Evolutionary conservation across 2,113 vertebrate species (phyloP).

Genomic region (Myrmecobius fasciatus): DNA sequence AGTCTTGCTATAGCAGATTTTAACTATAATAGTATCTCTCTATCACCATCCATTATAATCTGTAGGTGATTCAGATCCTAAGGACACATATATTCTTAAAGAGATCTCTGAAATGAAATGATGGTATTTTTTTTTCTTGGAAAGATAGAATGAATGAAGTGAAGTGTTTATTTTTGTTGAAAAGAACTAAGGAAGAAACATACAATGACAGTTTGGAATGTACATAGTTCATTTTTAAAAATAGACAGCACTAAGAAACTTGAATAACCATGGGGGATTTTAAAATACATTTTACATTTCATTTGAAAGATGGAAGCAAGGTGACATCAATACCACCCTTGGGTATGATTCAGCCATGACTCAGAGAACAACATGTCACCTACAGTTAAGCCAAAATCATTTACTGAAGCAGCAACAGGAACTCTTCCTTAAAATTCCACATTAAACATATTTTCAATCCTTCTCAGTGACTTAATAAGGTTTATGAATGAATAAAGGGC

Average conservation of each 20-base stretch:
- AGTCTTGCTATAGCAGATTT: not conserved
- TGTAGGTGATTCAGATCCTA: not conserved
- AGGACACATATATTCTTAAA: not conserved
- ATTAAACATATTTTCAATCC: not conserved
- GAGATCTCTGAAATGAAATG: not conserved
- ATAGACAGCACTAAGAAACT: not conserved
- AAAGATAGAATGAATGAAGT: not conserved
- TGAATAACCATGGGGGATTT: not conserved
- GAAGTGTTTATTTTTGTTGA: not conserved
- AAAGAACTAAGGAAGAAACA: not conserved
- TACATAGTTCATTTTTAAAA: not conserved
- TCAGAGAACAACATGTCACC: not conserved
- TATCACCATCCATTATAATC: not conserved
- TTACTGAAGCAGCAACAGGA: not conserved
- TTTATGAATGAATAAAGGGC: not conserved
- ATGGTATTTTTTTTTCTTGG: not conserved
- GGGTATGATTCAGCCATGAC: not conserved
- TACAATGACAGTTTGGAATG: not conserved
- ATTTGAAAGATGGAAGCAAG: not conserved
- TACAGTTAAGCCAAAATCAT: not conserved
- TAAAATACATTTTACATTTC: not conserved
- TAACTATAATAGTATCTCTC: not conserved
- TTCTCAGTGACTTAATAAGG: not conserved
- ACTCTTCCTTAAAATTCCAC: not conserved
- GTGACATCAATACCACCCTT: not conserved